Conservation (phyloP, 2,888 invertebrate genomes). For the Caenorhabditis parvicauda region DNA sequence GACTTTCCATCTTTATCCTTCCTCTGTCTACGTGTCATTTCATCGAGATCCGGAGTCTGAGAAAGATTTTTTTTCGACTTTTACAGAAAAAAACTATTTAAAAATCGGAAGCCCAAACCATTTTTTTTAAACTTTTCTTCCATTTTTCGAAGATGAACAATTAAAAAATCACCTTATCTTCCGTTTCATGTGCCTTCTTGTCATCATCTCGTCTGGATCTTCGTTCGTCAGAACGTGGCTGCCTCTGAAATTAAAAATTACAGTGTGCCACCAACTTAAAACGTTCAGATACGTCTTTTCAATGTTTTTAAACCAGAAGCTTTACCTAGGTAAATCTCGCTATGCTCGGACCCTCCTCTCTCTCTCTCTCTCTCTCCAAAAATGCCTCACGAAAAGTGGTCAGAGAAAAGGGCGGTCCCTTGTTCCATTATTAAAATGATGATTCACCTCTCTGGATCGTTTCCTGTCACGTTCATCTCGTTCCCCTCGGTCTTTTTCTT, state of each 20-base stretch:
- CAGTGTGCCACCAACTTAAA: too few species aligned
- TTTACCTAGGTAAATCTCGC: too few species aligned
- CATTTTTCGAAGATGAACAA: conserved; percentile 5
- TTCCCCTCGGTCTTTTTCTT: background rate
- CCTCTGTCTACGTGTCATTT: background rate
- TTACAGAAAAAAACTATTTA: too few species aligned
- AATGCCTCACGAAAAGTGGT: too few species aligned
- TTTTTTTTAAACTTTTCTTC: conserved; percentile 5
- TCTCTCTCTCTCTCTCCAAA: conserved; percentile 4
- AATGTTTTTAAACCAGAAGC: too few species aligned
- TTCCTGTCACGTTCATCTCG: background rate
- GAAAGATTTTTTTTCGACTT: background rate
- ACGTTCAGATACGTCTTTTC: too few species aligned
- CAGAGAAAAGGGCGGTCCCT: too few species aligned
- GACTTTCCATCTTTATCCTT: conserved; percentile 12
- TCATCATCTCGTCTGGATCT: too few species aligned
- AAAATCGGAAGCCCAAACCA: too few species aligned
- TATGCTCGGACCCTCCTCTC: background rate
- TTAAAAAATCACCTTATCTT: background rate
- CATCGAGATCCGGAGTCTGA: background rate
- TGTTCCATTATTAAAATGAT: background rate
- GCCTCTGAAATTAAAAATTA: too few species aligned
- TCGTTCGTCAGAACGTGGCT: too few species aligned
- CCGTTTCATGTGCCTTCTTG: background rate
- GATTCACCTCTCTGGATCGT: background rate